These are phyloP conservation scores for Tricholaema leucomelas DNA, from an alignment of 2,113 vertebrate species.

Conservation along the genomic window DNA sequence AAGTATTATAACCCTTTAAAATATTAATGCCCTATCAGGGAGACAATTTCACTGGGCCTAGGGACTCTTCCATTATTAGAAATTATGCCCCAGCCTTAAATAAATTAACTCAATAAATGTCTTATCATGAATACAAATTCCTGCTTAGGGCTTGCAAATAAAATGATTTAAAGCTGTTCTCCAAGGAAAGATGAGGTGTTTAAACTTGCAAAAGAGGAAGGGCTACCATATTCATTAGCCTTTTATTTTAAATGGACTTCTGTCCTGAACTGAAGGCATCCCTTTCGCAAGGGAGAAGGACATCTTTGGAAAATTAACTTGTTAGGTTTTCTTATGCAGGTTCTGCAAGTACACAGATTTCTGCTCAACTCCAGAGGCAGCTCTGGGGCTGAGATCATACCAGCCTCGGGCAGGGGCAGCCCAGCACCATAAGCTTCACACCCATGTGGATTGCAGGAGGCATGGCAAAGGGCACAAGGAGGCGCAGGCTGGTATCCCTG, in stretches of 20 bases:
- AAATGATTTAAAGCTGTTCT: constrained; percentile 63
- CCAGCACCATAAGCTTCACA: fast-evolving
- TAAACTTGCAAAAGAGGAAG: constrained; percentile 51
- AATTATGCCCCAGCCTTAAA: constrained; percentile 62
- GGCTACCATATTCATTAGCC: background rate
- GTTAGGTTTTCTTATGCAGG: background rate
- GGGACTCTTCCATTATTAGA: constrained; percentile 56
- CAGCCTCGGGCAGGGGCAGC: background rate
- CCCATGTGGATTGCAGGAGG: fast-evolving
- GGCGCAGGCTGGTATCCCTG: background rate
- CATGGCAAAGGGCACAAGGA: fast-evolving
- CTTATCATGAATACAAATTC: constrained; percentile 65
- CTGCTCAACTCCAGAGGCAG: background rate
- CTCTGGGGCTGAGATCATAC: background rate
- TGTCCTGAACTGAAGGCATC: background rate
- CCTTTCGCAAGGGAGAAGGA: background rate
- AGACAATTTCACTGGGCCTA: constrained; percentile 49
- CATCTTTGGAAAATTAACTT: background rate
- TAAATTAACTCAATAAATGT: constrained; percentile 69
- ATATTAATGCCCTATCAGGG: constrained; percentile 62
- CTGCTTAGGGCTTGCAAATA: constrained; percentile 59
- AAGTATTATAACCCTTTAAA: constrained; percentile 42
- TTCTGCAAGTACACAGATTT: background rate
- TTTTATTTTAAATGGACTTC: constrained; percentile 9
- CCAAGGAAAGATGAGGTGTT: constrained; percentile 45